Base-by-base conservation (phyloP, 1,140 invertebrate species). In the Delia radicum region DNA sequence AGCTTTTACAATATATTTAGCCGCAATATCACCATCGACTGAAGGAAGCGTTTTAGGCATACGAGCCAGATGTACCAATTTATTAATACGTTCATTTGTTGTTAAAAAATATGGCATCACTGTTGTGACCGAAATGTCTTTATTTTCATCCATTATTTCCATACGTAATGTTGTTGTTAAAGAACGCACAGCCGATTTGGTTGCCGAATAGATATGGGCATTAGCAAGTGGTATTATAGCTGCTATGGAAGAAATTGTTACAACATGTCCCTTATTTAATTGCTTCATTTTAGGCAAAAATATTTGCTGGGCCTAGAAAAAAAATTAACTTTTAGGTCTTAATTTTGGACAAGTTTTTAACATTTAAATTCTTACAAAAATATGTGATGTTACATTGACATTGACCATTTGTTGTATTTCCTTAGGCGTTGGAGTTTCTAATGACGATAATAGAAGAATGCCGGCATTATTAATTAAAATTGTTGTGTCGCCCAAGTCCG, bases 281-380 rank as follows among this genome's bases (percentile, higher is more conserved):
- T 94, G 88, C 88, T 96, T 93, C 95, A 97, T 97, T 27, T 90
- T 88, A 15, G 93, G 93, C 42, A 97, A 82, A 84, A 91, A 91
- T 0, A 88, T 87, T 80, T 90, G 90, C 0, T 88, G 88, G n/a
- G 87, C 91, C 91, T 91, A 77, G 3, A 87, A 65, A 12, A 87
- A 37, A 74, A 62, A 8, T 4, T 15, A 55, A 55, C 7, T 21
- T 21, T 6, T 10, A 55, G n/a, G 12, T 55, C 18, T 48, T 48
- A 48, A 48, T 55, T 55, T 55, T 2, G 48, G 24, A 55, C 10
- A 5, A 21, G 46, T 5, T 15, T 48, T 48, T 12, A 48, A 48
- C n/a, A 10, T 6, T 6, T 15, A 42, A 15, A 15, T 42, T 5
- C 61, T 63, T 63, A 63, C 61, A 4, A 24, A 63, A 27, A 10